Conservation (phyloP, 92 coral and sea anemone species). For the Phenganax subtilis region DNA sequence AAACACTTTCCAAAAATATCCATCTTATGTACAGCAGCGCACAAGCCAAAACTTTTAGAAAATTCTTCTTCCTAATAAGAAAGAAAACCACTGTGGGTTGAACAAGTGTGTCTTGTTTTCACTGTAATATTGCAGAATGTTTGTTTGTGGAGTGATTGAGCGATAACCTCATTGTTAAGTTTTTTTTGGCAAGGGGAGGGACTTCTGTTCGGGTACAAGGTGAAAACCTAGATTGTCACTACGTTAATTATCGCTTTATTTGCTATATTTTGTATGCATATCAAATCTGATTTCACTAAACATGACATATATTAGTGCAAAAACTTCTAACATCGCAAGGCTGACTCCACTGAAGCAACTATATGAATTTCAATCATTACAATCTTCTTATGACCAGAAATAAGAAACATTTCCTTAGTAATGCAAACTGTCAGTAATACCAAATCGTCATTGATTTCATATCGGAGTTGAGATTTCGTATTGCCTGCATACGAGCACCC, state of each 20-base stretch:
- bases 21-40: too few relatives aligned
- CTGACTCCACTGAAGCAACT: too few relatives aligned
- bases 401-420: too few relatives aligned
- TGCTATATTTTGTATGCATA: not conserved
- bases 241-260: not conserved
- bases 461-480: not conserved
- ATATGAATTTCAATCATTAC: too few relatives aligned
- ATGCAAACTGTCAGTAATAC: not conserved
- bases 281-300: not conserved
- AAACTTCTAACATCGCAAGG: not conserved
- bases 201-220: not conserved
- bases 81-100: too few relatives aligned
- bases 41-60: not conserved
- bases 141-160: slow-evolving; percentile 7
- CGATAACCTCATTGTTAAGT: slow-evolving; percentile 17
- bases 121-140: not conserved
- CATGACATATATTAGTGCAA: not conserved
- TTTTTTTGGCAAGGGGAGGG: slow-evolving; percentile 6
- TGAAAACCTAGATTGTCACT: not conserved
- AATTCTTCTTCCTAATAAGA: not conserved
- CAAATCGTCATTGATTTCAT: not conserved
- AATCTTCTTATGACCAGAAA: too few relatives aligned
- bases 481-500: not conserved
- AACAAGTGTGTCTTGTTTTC: not conserved
- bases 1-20: not conserved